phyloP scores from a whole-genome alignment of 2,113 vertebrate species.

The Vidua chalybeata region DNA sequence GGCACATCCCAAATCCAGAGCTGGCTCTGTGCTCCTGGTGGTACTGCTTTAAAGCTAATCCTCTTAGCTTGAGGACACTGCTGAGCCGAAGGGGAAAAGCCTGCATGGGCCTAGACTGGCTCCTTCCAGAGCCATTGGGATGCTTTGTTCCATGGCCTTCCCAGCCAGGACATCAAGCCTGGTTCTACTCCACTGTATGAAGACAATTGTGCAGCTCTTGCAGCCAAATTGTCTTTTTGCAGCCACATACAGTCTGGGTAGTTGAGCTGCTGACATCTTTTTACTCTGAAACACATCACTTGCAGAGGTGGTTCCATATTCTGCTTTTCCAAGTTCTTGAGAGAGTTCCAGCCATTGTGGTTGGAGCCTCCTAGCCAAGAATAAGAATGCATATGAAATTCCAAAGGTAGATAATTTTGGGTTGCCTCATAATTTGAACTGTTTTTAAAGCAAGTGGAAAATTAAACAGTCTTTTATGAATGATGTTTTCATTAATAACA shows the following conservation, averaged over 20 bases:
- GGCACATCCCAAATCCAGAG: background rate
- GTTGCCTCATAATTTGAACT: background rate
- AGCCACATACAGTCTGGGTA: background rate
- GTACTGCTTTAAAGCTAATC: constrained; percentile 34
- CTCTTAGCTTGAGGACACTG: background rate
- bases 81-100: constrained; percentile 1
- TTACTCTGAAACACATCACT: background rate
- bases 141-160: background rate
- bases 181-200: background rate
- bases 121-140: background rate
- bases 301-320: background rate
- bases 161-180: background rate
- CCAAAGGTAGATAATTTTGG: background rate
- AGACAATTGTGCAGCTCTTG: background rate
- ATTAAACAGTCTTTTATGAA: background rate
- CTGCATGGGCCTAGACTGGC: background rate
- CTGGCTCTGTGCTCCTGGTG: constrained; percentile 3
- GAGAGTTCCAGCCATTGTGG: background rate
- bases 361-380: background rate
- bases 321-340: background rate
- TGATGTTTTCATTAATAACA: background rate
- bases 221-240: background rate
- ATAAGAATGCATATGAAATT: background rate
- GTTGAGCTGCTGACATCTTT: background rate
- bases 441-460: constrained; percentile 7